phyloP scores from a whole-genome alignment of 2,888 invertebrate species.

The Heliconius ethilla region DNA sequence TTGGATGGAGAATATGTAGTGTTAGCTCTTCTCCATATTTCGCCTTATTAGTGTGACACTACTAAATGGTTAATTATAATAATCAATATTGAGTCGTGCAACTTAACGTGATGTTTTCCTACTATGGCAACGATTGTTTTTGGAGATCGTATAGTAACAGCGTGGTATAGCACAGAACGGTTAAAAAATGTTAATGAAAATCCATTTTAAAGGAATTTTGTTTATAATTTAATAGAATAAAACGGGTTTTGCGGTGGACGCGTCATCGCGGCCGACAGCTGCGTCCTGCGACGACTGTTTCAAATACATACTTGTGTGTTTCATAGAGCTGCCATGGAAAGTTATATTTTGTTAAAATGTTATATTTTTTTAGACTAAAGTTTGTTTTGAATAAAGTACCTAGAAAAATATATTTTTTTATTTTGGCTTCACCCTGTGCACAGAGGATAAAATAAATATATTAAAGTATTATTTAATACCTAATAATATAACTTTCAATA shows the following conservation, averaged over 20 bases:
- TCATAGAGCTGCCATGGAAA: not conserved
- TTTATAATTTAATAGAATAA: slow-evolving; percentile 24
- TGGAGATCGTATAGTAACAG: too few species aligned
- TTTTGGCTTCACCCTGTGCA: not conserved
- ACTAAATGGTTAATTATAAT: too few species aligned
- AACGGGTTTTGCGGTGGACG: slow-evolving; percentile 25
- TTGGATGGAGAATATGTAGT: too few species aligned
- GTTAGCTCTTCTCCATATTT: too few species aligned
- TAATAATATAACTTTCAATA: too few species aligned
- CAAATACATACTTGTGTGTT: slow-evolving; percentile 7
- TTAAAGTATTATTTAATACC: too few species aligned
- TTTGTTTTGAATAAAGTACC: not conserved
- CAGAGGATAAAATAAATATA: too few species aligned
- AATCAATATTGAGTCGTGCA: too few species aligned
- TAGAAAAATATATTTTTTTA: not conserved
- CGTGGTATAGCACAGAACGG: not conserved
- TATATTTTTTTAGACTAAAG: not conserved
- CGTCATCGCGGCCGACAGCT: slow-evolving; percentile 26
- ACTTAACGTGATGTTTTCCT: too few species aligned
- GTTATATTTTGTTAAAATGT: not conserved
- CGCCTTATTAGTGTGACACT: too few species aligned
- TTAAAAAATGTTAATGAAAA: not conserved
- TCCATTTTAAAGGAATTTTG: slow-evolving; percentile 2
- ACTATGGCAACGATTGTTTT: too few species aligned
- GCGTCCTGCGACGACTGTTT: slow-evolving; percentile 20